Percentiles rank a stretch among this genome's conserved stretches.
These are phyloP conservation scores for Eolophus roseicapilla DNA, from an alignment of 2,113 vertebrate genomes.

Conservation along the genomic window DNA sequence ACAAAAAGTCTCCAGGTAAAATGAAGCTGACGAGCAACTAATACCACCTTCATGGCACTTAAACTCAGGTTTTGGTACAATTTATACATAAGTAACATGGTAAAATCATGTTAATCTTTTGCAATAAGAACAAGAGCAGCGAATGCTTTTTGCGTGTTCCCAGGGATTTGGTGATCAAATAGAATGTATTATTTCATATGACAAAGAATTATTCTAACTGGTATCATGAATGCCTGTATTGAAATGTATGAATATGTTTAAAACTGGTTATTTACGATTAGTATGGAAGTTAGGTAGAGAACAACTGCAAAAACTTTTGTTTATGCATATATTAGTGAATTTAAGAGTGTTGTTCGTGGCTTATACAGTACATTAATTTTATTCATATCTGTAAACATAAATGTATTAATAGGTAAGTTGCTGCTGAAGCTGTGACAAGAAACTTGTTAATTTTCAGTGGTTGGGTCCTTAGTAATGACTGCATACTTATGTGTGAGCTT, in stretches of 20 bases:
- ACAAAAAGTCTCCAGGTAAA: conserved; percentile 95
- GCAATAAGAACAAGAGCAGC: neutral
- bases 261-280: neutral
- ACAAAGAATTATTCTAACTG: neutral
- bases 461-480: neutral
- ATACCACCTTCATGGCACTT: neutral
- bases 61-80: neutral
- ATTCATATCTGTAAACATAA: neutral
- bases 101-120: neutral
- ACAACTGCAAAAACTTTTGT: neutral
- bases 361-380: neutral
- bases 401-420: neutral
- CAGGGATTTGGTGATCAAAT: neutral
- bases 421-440: neutral
- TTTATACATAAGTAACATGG: neutral
- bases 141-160: neutral
- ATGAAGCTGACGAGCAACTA: neutral
- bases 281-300: neutral
- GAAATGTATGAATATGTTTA: neutral
- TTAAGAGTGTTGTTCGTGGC: neutral
- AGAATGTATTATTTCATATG: neutral
- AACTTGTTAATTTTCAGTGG: neutral
- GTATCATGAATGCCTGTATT: neutral
- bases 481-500: neutral
- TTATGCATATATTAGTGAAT: neutral